These are phyloP conservation scores for Platalea minor DNA, from an alignment of 2,797 vertebrate species.

Conservation along the genomic window DNA sequence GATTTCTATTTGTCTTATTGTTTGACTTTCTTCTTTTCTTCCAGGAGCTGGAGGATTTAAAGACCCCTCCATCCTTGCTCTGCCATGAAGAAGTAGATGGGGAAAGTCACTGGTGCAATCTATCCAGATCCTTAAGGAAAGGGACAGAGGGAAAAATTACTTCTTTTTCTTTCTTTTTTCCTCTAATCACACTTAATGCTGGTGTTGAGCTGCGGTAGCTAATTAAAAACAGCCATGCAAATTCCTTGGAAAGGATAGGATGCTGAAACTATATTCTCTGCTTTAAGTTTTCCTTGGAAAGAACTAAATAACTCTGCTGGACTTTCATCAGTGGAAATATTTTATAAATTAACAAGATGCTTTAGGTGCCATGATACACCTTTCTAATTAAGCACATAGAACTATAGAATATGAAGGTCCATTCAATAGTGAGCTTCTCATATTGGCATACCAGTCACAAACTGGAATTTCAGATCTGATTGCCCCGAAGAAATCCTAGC, in stretches of 20 bases:
- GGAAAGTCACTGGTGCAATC: neutral
- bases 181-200: neutral
- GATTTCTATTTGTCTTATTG: neutral
- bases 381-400: neutral
- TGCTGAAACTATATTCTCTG: neutral
- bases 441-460: neutral
- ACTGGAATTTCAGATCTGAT: neutral
- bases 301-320: neutral
- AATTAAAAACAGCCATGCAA: neutral
- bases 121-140: neutral
- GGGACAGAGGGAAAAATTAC: neutral
- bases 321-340: neutral
- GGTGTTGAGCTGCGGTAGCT: fast-evolving
- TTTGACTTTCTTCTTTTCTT: neutral
- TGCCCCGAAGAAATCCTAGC: neutral
- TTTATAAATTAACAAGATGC: neutral
- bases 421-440: neutral
- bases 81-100: neutral
- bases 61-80: neutral
- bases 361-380: neutral
- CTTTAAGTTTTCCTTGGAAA: neutral
- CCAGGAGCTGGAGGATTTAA: neutral
- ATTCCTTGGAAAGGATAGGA: neutral
- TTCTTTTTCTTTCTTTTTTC: neutral
- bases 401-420: neutral